Evolutionary conservation across 2,888 invertebrate species (phyloP), one percentile per base, ranked within the genome.

Genomic region (Apeira syringaria): DNA sequence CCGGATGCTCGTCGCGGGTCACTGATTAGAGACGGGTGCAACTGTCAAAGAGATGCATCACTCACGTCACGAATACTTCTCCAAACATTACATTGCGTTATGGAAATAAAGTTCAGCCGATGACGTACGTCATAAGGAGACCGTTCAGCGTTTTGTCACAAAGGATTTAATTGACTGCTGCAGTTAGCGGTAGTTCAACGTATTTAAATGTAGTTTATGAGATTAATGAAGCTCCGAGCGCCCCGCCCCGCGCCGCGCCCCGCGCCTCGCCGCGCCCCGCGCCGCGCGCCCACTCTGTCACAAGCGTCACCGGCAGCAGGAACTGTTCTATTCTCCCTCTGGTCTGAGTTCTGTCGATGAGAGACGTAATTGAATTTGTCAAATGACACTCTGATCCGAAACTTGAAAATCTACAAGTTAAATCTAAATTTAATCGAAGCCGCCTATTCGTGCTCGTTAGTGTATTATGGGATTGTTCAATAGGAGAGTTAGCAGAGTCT

Each of bases 311-410:
- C 70, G 61, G 61, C 86, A 86, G 68, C 80, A 78, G 81, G 73
- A 73, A 66, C 70, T 74, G 79, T 80, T 86, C 82, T 80, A 83
- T 82, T 77, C 79, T 75, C 76, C 26, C 38, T 70, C 75, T 72
- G 71, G 7, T 20, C 64, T 70, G 71, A 5, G 20, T 20, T 7
- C 63, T 67, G 68, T 69, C 76, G 78, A 78, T 79, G 73, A 64
- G 69, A 71, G 70, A 80, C 74, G 80, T 77, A 82, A 87, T 87
- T 80, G 76, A 83, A 80, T 83, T 82, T 79, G 75, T 79, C 74
- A 85, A 86, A 84, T 81, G 78, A 84, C 77, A 78, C 69, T 80
- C 79, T 12, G 15, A 77, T 69, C 8, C 6, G 13, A 10, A 32
- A 32, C 5, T 22, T 5, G 22, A n/a, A n/a, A n/a, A n/a, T n/a